These are phyloP conservation scores for Neoascia interrupta DNA, from an alignment of 2,888 invertebrate genomes.

Conservation along the genomic window DNA sequence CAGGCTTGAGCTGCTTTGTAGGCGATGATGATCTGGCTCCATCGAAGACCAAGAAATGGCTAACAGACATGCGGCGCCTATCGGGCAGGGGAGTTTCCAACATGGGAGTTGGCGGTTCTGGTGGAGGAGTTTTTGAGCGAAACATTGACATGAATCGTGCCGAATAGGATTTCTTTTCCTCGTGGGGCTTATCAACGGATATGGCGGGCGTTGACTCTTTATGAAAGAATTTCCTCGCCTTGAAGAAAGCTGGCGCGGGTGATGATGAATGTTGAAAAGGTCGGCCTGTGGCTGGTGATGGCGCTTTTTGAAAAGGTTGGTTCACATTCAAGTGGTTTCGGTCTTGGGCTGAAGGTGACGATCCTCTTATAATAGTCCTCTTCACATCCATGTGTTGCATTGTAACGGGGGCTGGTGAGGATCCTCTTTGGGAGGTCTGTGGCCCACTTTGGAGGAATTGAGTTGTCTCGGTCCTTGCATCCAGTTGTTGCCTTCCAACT, in stretches of 20 bases:
- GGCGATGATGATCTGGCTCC: constrained; percentile 71
- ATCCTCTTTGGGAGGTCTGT: too few species aligned
- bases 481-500: background rate
- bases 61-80: constrained; percentile 27
- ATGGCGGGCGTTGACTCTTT: background rate
- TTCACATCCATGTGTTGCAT: background rate
- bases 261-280: background rate
- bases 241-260: background rate
- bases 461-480: background rate
- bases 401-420: background rate
- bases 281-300: background rate
- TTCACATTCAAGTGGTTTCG: too few species aligned
- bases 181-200: constrained; percentile 16
- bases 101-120: background rate
- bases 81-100: background rate
- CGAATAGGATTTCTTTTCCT: constrained; percentile 75
- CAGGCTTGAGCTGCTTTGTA: constrained; percentile 55
- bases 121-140: constrained; percentile 70
- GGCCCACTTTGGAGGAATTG: background rate
- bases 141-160: constrained; percentile 77
- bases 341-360: background rate
- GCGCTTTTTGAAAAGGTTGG: constrained; percentile 3
- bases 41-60: constrained; percentile 31
- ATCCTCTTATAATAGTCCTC: background rate
- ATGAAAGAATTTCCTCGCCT: too few species aligned